phyloP scores from a whole-genome alignment of 2,113 vertebrate species.

The Tupaia chinensis region DNA sequence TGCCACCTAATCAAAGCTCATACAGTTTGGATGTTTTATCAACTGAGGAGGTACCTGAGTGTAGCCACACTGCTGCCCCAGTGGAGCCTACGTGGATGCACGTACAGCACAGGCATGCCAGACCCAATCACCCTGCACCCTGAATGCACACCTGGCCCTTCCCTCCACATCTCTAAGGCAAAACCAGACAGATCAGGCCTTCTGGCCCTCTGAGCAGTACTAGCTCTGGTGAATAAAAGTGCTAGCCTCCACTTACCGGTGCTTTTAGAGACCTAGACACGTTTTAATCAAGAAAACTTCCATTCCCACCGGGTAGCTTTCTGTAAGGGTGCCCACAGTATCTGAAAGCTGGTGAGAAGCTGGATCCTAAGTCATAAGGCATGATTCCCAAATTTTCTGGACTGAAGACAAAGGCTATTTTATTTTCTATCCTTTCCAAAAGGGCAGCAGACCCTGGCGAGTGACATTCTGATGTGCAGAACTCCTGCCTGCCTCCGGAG shows the following conservation, averaged over 20 bases:
- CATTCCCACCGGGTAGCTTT: neutral
- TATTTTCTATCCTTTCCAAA: neutral
- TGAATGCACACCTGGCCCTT: rapidly evolving
- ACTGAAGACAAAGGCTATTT: neutral
- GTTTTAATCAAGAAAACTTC: neutral
- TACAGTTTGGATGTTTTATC: neutral
- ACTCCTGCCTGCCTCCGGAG: neutral
- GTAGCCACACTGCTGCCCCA: neutral
- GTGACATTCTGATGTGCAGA: no score
- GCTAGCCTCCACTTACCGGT: neutral
- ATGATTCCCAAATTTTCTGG: neutral
- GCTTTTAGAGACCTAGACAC: neutral
- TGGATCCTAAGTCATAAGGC: neutral
- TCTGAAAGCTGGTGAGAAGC: neutral
- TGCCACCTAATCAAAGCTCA: neutral
- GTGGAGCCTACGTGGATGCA: rapidly evolving
- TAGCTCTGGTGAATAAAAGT: neutral
- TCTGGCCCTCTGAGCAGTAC: neutral
- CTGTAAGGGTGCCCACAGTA: neutral
- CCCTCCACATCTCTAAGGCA: neutral
- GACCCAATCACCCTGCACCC: no score
- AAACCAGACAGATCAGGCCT: neutral
- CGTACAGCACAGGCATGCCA: rapidly evolving
- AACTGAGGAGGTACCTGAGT: neutral
- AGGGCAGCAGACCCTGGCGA: neutral